These are phyloP conservation scores for Syngnathus typhle DNA, from an alignment of 2,113 vertebrate genomes.

Conservation along the genomic window DNA sequence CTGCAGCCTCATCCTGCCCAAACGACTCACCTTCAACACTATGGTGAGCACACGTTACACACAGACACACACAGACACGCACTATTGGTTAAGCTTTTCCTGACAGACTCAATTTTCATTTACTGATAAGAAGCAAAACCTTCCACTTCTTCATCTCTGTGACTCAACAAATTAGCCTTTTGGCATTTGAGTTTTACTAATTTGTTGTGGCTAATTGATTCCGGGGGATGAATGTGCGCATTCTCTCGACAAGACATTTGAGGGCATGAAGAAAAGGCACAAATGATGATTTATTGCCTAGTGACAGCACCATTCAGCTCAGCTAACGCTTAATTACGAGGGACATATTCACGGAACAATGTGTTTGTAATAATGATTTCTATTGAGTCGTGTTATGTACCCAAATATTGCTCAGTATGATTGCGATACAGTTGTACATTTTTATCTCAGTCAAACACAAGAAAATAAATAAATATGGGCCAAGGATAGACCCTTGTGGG, in stretches of 20 bases:
- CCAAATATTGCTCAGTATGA: background rate
- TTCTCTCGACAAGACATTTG: constrained; percentile 9
- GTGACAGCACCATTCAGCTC: background rate
- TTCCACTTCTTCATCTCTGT: constrained; percentile 15
- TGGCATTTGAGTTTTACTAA: constrained; percentile 49
- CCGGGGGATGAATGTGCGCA: constrained; percentile 32
- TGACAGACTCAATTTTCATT: constrained; percentile 12
- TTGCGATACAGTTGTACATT: too few relatives aligned
- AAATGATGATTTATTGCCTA: constrained; percentile 2
- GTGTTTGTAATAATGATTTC: background rate
- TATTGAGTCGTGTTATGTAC: background rate
- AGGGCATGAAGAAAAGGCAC: background rate
- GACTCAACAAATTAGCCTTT: constrained; percentile 50
- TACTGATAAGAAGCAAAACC: constrained; percentile 14
- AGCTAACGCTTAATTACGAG: background rate
- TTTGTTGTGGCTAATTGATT: constrained; percentile 62
- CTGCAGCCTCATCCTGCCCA: constrained; percentile 75
- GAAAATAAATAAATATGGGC: too few relatives aligned
- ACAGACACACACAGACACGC: constrained; percentile 6
- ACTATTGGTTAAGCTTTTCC: background rate
- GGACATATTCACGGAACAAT: background rate
- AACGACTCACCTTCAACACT: constrained; percentile 73
- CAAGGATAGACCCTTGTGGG: too few relatives aligned
- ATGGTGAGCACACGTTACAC: constrained; percentile 64
- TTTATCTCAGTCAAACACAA: too few relatives aligned